phyloP scores from a whole-genome alignment of 2,797 vertebrate species.

The Tenualosa thibaudeaui region DNA sequence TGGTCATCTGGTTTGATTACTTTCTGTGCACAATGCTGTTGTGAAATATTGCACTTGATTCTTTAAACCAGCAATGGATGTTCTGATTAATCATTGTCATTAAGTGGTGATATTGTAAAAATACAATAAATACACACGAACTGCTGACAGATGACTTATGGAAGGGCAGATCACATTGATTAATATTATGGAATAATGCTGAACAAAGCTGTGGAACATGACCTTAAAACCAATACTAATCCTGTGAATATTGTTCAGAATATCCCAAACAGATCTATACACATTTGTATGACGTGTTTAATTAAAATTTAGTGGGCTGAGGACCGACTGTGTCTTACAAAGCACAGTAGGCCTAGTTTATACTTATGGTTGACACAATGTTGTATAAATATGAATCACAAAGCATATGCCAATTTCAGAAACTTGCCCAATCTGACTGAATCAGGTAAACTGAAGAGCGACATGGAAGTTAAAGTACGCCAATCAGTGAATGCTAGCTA shows the following conservation, averaged over 20 bases:
- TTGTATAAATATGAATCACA: background rate
- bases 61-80: background rate
- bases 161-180: background rate
- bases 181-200: background rate
- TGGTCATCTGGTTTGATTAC: background rate
- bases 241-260: background rate
- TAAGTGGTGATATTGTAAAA: background rate
- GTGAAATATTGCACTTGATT: slow-evolving; percentile 1
- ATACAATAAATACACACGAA: background rate
- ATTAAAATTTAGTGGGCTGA: background rate
- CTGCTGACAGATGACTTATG: background rate
- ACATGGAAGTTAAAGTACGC: slow-evolving; percentile 12
- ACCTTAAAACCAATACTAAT: background rate
- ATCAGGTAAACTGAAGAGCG: background rate
- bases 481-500: background rate
- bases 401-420: background rate
- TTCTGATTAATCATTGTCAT: background rate
- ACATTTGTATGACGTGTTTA: background rate
- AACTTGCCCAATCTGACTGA: background rate
- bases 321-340: background rate
- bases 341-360: background rate
- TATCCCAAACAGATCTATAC: background rate
- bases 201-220: background rate
- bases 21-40: background rate
- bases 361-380: background rate